phyloP scores from a whole-genome alignment of 2,113 vertebrate species.

The Reinhardtius hippoglossoides region DNA sequence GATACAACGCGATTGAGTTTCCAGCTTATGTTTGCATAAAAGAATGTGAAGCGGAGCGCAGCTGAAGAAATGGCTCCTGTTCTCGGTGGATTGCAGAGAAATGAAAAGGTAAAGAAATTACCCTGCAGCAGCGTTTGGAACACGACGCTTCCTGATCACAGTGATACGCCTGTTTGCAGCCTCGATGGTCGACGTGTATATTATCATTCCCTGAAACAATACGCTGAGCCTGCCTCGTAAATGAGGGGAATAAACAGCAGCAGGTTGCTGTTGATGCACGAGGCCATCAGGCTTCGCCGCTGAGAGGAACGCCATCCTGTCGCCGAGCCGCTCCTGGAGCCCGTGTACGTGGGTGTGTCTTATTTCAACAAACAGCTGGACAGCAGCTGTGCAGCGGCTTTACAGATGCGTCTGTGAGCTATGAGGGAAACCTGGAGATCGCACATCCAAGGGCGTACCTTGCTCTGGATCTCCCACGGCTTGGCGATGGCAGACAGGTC shows the following conservation, averaged over 20 bases:
- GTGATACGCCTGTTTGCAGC: not conserved
- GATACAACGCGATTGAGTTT: not conserved
- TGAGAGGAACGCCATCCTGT: conserved; percentile 51
- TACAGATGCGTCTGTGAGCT: not conserved
- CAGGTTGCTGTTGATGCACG: conserved; percentile 60
- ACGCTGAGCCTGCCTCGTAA: conserved; percentile 27
- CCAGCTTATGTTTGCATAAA: not conserved
- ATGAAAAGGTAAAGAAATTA: conserved; percentile 30
- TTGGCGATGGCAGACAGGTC: conserved; percentile 87
- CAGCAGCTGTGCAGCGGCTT: not conserved
- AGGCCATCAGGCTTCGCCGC: conserved; percentile 47
- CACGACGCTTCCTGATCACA: conserved; percentile 11
- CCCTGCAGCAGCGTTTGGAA: not conserved
- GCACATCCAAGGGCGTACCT: conserved; percentile 68
- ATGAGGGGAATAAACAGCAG: conserved; percentile 50
- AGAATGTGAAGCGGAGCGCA: not conserved
- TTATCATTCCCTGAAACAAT: conserved; percentile 38
- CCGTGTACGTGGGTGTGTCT: conserved; percentile 2
- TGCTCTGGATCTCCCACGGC: conserved; percentile 87
- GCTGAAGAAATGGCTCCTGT: not conserved
- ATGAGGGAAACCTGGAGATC: not conserved
- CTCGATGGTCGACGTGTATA: not conserved
- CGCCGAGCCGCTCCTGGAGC: not conserved
- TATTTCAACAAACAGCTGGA: conserved; percentile 1
- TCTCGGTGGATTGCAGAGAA: conserved; percentile 1